These are phyloP conservation scores for Apomyelois bistriatella DNA, from an alignment of 2,888 invertebrate genomes.

Conservation along the genomic window DNA sequence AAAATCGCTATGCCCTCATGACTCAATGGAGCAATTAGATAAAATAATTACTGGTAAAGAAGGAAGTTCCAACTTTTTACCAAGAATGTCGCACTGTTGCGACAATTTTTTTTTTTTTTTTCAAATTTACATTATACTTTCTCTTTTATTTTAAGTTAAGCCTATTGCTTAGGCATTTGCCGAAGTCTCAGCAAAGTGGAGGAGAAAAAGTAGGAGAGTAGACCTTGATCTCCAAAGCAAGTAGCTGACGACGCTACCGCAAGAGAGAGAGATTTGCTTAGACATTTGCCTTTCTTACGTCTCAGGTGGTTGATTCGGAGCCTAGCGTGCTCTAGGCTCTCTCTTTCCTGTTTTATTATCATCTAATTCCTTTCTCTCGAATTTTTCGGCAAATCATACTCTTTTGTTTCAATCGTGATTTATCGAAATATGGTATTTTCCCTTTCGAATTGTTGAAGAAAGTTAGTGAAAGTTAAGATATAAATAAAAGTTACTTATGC, in stretches of 20 bases:
- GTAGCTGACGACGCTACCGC: no score
- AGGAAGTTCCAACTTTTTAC: slow-evolving; percentile 15
- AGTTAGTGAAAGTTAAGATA: background rate
- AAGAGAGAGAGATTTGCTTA: no score
- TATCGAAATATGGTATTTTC: background rate
- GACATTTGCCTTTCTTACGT: no score
- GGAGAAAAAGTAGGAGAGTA: no score
- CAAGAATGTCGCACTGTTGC: slow-evolving; percentile 17
- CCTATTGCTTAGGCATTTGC: no score
- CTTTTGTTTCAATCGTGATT: slow-evolving; percentile 3
- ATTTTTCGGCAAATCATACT: background rate
- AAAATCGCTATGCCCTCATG: background rate
- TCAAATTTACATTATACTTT: background rate
- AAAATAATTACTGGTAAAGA: slow-evolving; percentile 3
- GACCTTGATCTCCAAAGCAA: no score
- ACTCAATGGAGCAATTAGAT: slow-evolving; percentile 4
- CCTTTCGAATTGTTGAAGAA: background rate
- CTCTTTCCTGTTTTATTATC: no score
- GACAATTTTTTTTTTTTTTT: slow-evolving; percentile 12
- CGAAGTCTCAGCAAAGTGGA: no score
- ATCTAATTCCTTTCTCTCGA: background rate
- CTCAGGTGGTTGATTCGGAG: no score
- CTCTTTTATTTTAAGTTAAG: background rate
- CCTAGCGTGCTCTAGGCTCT: no score
- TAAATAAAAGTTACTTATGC: no score